Conservation (phyloP, 1,140 invertebrate genomes). For the Calephelis virginiensis region DNA sequence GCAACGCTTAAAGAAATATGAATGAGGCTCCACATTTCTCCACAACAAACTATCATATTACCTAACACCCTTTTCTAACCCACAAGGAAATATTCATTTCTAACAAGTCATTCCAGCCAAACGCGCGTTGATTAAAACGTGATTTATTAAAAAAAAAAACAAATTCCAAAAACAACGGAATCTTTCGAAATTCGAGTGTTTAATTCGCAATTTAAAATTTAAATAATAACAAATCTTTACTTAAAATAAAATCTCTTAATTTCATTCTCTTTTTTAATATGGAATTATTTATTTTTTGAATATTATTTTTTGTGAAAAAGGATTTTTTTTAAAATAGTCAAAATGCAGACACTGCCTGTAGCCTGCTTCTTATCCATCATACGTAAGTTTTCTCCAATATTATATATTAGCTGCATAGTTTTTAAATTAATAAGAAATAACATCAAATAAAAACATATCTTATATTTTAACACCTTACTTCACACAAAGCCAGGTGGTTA, state of each 20-base stretch:
- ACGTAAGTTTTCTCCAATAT: not conserved
- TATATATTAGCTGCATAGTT: too few species aligned
- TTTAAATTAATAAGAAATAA: too few species aligned
- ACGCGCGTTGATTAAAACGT: not conserved
- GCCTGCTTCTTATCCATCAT: conserved; percentile 1
- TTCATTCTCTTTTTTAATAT: not conserved
- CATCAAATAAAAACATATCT: too few species aligned
- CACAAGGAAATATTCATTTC: not conserved
- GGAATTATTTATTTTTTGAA: not conserved
- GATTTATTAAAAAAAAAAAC: not conserved
- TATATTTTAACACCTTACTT: too few species aligned
- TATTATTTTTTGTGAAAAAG: not conserved
- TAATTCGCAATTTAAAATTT: not conserved
- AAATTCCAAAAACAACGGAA: not conserved
- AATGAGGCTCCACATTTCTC: not conserved
- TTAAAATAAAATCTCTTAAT: not conserved
- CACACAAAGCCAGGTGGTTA: too few species aligned
- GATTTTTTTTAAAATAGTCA: not conserved
- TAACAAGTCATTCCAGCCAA: not conserved
- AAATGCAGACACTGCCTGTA: conserved; percentile 1
- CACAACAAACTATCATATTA: conserved; percentile 1
- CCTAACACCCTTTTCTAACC: conserved; percentile 6
- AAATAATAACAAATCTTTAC: not conserved
- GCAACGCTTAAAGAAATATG: too few species aligned
- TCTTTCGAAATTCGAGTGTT: not conserved